A percentile compares a stretch with the other conserved stretches of the same genome.
Evolutionary conservation across 2,797 vertebrate species (phyloP).

Genomic region (Thaleichthys pacificus): DNA sequence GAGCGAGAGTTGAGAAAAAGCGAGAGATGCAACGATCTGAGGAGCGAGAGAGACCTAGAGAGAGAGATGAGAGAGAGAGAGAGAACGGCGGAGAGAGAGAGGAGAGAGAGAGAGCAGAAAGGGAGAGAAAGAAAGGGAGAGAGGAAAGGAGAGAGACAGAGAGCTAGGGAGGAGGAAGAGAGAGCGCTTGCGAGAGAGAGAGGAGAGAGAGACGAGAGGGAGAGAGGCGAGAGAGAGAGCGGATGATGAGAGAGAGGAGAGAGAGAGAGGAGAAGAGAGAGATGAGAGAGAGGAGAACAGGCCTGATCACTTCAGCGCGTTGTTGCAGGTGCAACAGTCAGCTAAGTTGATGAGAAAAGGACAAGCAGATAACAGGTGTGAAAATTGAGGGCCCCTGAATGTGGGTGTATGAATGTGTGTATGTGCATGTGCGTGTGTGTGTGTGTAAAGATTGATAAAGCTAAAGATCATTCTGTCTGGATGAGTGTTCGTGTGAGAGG

Average conservation of each 20-base stretch:
- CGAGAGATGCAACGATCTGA: no score
- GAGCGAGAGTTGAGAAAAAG: no score
- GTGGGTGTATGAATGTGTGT: constrained; percentile 14
- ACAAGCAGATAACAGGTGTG: constrained; percentile 20
- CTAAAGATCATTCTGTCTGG: constrained; percentile 21
- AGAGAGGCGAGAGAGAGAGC: constrained; percentile 20
- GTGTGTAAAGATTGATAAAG: neutral
- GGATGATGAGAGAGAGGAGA: neutral
- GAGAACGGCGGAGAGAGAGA: no score
- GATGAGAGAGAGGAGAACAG: no score
- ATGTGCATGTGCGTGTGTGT: constrained; percentile 6
- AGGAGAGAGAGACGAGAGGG: neutral
- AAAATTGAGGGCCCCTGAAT: neutral
- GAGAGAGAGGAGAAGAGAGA: constrained; percentile 18
- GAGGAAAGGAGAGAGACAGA: neutral
- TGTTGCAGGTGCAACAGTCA: no score
- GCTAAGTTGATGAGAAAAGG: neutral
- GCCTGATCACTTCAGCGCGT: no score
- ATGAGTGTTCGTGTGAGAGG: neutral
- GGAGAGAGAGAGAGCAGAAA: neutral
- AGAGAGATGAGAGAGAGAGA: no score
- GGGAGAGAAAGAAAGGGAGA: no score
- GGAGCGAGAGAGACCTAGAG: no score
- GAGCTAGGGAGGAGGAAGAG: no score
- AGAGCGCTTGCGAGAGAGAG: neutral